Base-by-base conservation (phyloP, 2,113 vertebrate species). In the Eurypyga helias region DNA sequence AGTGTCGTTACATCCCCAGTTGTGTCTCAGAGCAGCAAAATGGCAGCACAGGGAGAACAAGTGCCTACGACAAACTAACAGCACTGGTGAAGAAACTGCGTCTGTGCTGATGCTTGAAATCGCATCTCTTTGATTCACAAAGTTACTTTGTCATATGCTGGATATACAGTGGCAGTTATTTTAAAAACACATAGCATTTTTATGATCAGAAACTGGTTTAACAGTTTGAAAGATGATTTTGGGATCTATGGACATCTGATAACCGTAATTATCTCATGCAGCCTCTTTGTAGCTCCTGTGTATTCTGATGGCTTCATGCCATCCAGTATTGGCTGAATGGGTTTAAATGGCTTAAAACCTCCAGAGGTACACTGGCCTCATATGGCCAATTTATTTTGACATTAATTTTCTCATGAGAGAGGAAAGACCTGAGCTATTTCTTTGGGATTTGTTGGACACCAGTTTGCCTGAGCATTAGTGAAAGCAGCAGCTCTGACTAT, bases 1-100 rank as follows among this genome's bases (percentile, higher is more conserved):
- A 1, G 43, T 0, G 0, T 6, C 5, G 25, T 82, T 87, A 28
- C 48, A 48, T 60, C 46, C n/a, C 73, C 18, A 7, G 41, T 2
- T 88, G 58, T 29, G 60, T 79, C 58, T 93, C 62, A 38, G 71
- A 77, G 60, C 62, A 17, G 17, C 76, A 46, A 43, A 71, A 69
- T 83, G 62, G 75, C 87, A 90, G 79, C 71, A 6, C 0, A n/a
- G 45, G 38, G 55, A 88, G 66, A 82, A 33, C 19, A 20, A 72
- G 52, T 51, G 36, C 66, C n/a, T 36, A 7, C 45, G 62, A 76
- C 54, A 90, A 70, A 36, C 46, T 25, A 21, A 36, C n/a, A 34
- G 55, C 70, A 24, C 17, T 24, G 20, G 10, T 19, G 41, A 65
- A 77, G 71, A 76, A 84, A 41, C 62, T 6, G 36, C 2, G 1